Conservation (phyloP, 2,797 vertebrate genomes). For the Peromyscus melanophrys region DNA sequence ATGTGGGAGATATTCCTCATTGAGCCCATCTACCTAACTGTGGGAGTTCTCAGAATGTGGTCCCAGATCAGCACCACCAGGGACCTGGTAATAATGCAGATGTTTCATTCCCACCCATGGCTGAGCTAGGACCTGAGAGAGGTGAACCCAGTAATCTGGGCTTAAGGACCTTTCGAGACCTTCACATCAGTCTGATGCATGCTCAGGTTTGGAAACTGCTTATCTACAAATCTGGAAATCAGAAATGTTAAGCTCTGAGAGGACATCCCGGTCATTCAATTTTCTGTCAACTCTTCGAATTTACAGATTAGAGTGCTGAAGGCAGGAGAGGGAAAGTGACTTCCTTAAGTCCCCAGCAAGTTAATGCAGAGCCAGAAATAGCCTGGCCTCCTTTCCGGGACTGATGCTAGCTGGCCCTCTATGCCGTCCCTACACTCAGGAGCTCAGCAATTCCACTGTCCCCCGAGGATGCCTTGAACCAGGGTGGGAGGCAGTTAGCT, state of each 20-base stretch:
- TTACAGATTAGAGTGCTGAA: constrained; percentile 15
- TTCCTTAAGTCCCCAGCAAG: constrained; percentile 15
- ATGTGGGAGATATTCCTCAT: not conserved
- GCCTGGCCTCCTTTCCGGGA: not conserved
- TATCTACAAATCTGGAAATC: constrained; percentile 47
- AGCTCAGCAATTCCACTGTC: not conserved
- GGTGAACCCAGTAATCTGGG: not conserved
- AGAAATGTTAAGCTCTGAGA: constrained; percentile 53
- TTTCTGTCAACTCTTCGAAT: constrained; percentile 60
- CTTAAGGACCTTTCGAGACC: constrained; percentile 1
- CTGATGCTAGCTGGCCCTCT: not conserved
- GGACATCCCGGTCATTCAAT: constrained; percentile 52
- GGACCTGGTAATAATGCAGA: not conserved
- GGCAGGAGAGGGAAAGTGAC: not conserved
- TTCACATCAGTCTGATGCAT: not conserved
- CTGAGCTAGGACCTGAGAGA: constrained; percentile 6
- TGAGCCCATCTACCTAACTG: not conserved
- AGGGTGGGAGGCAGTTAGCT: not conserved
- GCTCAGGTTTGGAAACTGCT: constrained; percentile 42
- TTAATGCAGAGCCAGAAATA: constrained; percentile 3
- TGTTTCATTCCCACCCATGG: not conserved
- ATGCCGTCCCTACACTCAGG: not conserved
- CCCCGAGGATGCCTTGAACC: not conserved
- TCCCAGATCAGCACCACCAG: not conserved
- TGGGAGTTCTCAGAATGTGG: not conserved